Conservation (phyloP, 2,888 invertebrate genomes). For the Troilus luridus region DNA sequence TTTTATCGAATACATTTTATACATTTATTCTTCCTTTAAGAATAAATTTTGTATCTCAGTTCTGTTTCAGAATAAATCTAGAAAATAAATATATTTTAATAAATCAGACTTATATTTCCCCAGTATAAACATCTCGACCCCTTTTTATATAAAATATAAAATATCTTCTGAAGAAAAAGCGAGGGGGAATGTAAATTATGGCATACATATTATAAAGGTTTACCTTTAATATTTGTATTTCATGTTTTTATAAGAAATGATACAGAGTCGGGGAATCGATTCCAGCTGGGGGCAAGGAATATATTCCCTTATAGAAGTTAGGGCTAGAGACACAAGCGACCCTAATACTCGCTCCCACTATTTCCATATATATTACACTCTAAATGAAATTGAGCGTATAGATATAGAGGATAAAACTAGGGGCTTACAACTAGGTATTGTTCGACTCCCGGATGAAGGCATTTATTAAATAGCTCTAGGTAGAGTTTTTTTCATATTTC, state of each 20-base stretch:
- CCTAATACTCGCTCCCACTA: conserved; percentile 15
- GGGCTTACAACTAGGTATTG: conserved; percentile 32
- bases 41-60: conserved; percentile 29
- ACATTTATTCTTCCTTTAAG: background rate
- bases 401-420: conserved; percentile 46
- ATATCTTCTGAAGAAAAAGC: conserved; percentile 28
- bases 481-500: background rate
- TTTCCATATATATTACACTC: conserved; percentile 59
- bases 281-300: conserved; percentile 27
- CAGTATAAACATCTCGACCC: conserved; percentile 21
- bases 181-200: conserved; percentile 35
- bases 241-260: conserved; percentile 53
- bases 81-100: conserved; percentile 31
- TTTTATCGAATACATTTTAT: background rate
- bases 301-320: conserved; percentile 45
- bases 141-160: conserved; percentile 44
- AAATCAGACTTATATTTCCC: conserved; percentile 47
- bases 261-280: conserved; percentile 12
- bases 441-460: background rate
- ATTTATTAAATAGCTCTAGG: conserved; percentile 18
- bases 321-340: conserved; percentile 44
- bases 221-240: conserved; percentile 48
- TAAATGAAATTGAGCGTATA: conserved; percentile 58
- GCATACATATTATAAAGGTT: conserved; percentile 42
- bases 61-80: conserved; percentile 10